phyloP scores from a whole-genome alignment of 2,888 invertebrate genomes.

The Digitonthophagus gazella region DNA sequence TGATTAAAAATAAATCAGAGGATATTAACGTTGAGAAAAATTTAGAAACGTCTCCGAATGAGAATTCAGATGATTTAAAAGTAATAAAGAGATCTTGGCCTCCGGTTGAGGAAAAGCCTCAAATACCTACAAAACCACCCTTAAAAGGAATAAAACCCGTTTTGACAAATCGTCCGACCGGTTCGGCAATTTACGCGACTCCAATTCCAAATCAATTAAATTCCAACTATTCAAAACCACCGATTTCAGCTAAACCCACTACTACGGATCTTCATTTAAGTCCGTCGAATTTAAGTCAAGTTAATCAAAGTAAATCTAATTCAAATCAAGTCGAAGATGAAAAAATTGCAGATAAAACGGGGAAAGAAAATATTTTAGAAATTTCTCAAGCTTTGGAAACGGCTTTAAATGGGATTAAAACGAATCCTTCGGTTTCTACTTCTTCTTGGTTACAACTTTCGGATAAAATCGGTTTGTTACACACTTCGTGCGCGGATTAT shows the following conservation, averaged over 20 bases:
- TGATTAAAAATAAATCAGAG: slow-evolving; percentile 47
- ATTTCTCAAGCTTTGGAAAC: slow-evolving; percentile 65
- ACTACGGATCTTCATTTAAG: too few species aligned
- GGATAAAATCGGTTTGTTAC: slow-evolving; percentile 78
- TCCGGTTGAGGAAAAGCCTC: slow-evolving; percentile 59
- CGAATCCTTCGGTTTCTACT: slow-evolving; percentile 56
- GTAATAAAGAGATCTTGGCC: slow-evolving; percentile 56
- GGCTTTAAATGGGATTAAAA: slow-evolving; percentile 61
- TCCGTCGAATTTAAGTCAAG: too few species aligned
- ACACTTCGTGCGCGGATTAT: slow-evolving; percentile 78
- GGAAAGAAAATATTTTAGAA: slow-evolving; percentile 61
- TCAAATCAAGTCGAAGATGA: slow-evolving; percentile 39
- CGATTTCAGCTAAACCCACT: slow-evolving; percentile 54
- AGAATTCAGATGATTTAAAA: slow-evolving; percentile 49
- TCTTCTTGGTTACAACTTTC: slow-evolving; percentile 78
- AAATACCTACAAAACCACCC: slow-evolving; percentile 68
- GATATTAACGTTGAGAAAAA: slow-evolving; percentile 41
- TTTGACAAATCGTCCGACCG: slow-evolving; percentile 51
- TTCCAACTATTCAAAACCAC: slow-evolving; percentile 44
- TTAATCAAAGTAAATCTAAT: too few species aligned
- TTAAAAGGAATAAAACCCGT: slow-evolving; percentile 62
- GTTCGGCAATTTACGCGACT: slow-evolving; percentile 75
- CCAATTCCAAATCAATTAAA: slow-evolving; percentile 53
- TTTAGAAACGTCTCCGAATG: slow-evolving; percentile 49
- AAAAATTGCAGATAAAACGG: slow-evolving; percentile 36